These are phyloP conservation scores for Otolemur garnettii DNA, from an alignment of 2,113 vertebrate genomes.

Conservation along the genomic window DNA sequence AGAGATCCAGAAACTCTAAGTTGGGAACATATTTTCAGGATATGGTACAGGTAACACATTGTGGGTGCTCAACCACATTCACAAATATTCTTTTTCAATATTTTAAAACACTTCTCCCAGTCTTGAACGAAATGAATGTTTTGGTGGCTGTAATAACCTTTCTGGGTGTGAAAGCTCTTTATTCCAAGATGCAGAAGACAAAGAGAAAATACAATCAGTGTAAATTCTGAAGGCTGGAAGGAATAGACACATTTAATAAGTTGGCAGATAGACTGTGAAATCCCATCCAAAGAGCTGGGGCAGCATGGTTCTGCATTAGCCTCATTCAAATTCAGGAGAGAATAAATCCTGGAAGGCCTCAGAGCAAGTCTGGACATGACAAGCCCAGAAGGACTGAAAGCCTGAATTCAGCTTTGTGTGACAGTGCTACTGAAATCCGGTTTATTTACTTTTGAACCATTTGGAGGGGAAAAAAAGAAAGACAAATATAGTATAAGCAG, in stretches of 20 bases:
- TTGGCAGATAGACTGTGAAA: constrained; percentile 79
- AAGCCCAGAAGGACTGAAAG: constrained; percentile 43
- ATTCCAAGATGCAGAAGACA: constrained; percentile 76
- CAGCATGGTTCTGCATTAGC: constrained; percentile 64
- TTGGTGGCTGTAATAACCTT: constrained; percentile 33
- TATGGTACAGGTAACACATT: neutral
- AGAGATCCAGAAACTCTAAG: constrained; percentile 32
- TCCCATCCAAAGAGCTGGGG: constrained; percentile 68
- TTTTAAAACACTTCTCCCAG: constrained; percentile 59
- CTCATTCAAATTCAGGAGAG: constrained; percentile 81
- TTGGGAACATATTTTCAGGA: constrained; percentile 31
- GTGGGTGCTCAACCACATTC: constrained; percentile 32
- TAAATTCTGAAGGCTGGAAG: constrained; percentile 70
- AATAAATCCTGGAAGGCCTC: constrained; percentile 80
- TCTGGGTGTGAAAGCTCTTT: constrained; percentile 56
- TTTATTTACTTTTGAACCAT: constrained; percentile 69
- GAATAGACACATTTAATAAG: constrained; percentile 71
- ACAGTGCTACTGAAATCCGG: neutral
- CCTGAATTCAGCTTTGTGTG: constrained; percentile 64
- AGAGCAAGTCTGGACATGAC: neutral
- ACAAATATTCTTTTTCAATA: constrained; percentile 30
- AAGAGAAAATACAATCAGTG: constrained; percentile 78
- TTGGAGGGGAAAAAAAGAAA: neutral
- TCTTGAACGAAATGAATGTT: constrained; percentile 66
- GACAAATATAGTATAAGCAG: neutral